Evolutionary conservation across 2,113 vertebrate genomes (phyloP), one percentile per base, ranked within the genome.

Genomic region (Lontra canadensis): DNA sequence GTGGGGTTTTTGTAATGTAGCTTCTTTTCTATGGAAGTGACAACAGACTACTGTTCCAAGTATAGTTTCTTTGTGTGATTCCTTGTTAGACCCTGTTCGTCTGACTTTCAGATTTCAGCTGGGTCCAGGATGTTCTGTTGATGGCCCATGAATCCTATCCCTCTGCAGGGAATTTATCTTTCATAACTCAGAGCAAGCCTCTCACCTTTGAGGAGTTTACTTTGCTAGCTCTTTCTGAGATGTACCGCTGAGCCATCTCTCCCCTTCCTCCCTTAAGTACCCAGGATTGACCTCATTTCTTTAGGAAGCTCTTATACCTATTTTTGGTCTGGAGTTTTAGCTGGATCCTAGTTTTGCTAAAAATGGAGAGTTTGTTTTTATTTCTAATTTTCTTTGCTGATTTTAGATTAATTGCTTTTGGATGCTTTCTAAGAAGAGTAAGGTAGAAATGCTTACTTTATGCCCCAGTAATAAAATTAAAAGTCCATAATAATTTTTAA

Each of bases 361-460:
- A 73, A 73, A 74, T 73, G 18, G n/a, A 79, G 52, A 59, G 7
- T 55, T 34, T 88, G 21, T 65, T 93, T 86, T 49, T 88, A 36
- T 92, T 92, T 95, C n/a, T 80, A 11, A n/a, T 69, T 86, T 92
- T 83, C 39, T 31, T 65, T 61, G 55, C 29, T 93, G 31, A 73
- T 93, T 63, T 95, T 95, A 36, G 23, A 86, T 55, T 89, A 92
- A 84, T 74, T 86, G 44, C 18, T 80, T 85, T 88, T 90, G 34
- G 25, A 67, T 74, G 31, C 69, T 95, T 92, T 89, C 47, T 86
- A 52, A 65, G 57, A 90, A 82, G 44, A 85, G 9, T 85, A 86
- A 86, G 36, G 69, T 59, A 17, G 8, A 80, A 90, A 73, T 97
- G 61, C 71, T 63, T 59, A 36, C n/a, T 83, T 55, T 79, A 39